Percentiles rank a stretch among this genome's conserved stretches.
These are phyloP conservation scores for Flexamia atlantica DNA, from an alignment of 2,888 invertebrate species.

Conservation along the genomic window DNA sequence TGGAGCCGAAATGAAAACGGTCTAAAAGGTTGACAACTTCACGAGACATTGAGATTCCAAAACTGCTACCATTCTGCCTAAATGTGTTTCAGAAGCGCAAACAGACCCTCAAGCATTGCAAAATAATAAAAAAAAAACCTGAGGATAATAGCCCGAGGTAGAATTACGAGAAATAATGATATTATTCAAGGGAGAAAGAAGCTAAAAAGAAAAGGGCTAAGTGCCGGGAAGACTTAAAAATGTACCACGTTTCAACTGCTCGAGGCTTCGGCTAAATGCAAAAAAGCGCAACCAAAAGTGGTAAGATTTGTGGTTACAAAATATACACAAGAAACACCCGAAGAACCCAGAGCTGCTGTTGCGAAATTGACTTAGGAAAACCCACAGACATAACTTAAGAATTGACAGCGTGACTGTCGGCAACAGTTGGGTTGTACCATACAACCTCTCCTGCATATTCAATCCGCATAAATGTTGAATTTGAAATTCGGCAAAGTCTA, in stretches of 20 bases:
- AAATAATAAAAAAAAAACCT: conserved; percentile 26
- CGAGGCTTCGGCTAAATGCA: conserved; percentile 5
- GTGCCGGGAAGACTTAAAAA: conserved; percentile 17
- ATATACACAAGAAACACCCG: conserved; percentile 21
- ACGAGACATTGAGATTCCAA: conserved; percentile 63
- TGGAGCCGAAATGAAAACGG: conserved; percentile 62
- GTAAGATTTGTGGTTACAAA: background rate
- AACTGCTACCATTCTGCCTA: conserved; percentile 52
- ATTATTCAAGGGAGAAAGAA: conserved; percentile 61
- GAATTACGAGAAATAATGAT: conserved; percentile 29
- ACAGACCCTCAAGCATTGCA: conserved; percentile 13
- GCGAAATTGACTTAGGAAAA: conserved; percentile 7
- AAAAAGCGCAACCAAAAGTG: background rate
- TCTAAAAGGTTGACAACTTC: conserved; percentile 60
- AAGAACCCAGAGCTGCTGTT: conserved; percentile 28
- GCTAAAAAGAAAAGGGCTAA: conserved; percentile 8
- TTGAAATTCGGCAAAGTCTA: conserved; percentile 68
- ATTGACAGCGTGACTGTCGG: conserved; percentile 47
- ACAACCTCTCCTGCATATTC: conserved; percentile 62
- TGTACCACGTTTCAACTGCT: conserved; percentile 31
- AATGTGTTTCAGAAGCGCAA: conserved; percentile 40
- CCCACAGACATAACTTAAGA: conserved; percentile 2
- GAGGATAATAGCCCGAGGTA: conserved; percentile 35
- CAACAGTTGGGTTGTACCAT: conserved; percentile 63
- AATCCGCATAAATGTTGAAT: conserved; percentile 67